These are phyloP conservation scores for Calcarius ornatus DNA, from an alignment of 2,113 vertebrate genomes.

Conservation along the genomic window DNA sequence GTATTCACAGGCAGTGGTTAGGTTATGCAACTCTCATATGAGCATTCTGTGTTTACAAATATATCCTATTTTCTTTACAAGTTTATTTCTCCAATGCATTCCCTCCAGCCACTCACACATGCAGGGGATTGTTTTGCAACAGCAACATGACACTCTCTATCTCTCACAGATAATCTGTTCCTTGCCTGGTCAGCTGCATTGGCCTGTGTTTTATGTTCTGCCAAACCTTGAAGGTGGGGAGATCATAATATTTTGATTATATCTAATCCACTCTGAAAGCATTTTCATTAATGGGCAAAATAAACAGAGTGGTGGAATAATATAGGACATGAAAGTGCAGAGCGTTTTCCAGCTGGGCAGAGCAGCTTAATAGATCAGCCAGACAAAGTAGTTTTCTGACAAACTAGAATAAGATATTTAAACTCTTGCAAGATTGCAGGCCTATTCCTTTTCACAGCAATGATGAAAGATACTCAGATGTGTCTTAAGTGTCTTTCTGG, in stretches of 20 bases:
- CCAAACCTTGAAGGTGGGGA: constrained; percentile 20
- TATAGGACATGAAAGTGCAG: not conserved
- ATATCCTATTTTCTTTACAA: not conserved
- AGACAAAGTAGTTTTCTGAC: not conserved
- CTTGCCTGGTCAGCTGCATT: not conserved
- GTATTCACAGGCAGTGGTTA: not conserved
- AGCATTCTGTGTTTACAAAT: constrained; percentile 11
- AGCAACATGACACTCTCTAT: not conserved
- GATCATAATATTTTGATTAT: constrained; percentile 37
- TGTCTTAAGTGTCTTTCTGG: not conserved
- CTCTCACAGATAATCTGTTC: constrained; percentile 28
- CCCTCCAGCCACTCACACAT: not conserved
- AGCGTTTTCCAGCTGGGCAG: not conserved
- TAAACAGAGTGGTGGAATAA: not conserved
- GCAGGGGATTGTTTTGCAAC: not conserved
- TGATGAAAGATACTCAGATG: not conserved
- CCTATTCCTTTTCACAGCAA: not conserved
- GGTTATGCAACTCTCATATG: not conserved
- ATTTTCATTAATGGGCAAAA: constrained; percentile 16
- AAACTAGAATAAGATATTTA: not conserved
- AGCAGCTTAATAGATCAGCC: not conserved
- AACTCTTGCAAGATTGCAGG: not conserved
- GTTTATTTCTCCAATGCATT: not conserved
- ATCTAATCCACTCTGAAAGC: not conserved
- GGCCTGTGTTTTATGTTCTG: not conserved